Evolutionary conservation across 2,888 invertebrate species (phyloP).

Genomic region (Philhelius pedissequus): DNA sequence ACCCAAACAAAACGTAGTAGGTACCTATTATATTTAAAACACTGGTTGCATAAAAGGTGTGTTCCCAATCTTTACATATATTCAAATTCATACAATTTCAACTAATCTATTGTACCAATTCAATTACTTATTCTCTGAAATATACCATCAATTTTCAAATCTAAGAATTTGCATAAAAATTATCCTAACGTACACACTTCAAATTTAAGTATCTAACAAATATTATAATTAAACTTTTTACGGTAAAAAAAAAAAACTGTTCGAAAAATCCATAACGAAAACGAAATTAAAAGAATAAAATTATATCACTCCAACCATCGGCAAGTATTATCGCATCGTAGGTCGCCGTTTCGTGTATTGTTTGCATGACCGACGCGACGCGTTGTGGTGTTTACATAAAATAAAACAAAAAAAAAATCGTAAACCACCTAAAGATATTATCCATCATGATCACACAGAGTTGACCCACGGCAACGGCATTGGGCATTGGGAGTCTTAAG

Average conservation of each 20-base stretch:
- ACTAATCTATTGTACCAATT: no score
- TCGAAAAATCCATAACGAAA: slow-evolving; percentile 32
- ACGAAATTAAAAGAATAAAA: slow-evolving; percentile 49
- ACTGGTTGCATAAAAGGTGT: not conserved
- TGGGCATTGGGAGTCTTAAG: not conserved
- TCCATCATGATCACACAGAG: slow-evolving; percentile 14
- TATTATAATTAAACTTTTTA: no score
- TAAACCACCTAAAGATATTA: slow-evolving; percentile 8
- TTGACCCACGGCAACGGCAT: not conserved
- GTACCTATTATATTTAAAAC: not conserved
- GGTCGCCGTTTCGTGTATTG: slow-evolving; percentile 3
- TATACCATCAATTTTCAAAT: not conserved
- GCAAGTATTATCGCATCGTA: slow-evolving; percentile 49
- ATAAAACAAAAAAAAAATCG: not conserved
- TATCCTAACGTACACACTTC: slow-evolving; percentile 12
- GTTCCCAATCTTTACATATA: not conserved
- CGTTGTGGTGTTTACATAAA: slow-evolving; percentile 42
- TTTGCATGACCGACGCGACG: no score
- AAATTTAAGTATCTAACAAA: slow-evolving; percentile 12
- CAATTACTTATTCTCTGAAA: not conserved
- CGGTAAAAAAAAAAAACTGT: no score
- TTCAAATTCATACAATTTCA: not conserved
- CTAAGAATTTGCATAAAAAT: not conserved
- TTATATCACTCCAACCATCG: slow-evolving; percentile 48
- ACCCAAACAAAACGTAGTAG: not conserved